Conservation (phyloP, 2,113 vertebrate species). For the Apteryx owenii region DNA sequence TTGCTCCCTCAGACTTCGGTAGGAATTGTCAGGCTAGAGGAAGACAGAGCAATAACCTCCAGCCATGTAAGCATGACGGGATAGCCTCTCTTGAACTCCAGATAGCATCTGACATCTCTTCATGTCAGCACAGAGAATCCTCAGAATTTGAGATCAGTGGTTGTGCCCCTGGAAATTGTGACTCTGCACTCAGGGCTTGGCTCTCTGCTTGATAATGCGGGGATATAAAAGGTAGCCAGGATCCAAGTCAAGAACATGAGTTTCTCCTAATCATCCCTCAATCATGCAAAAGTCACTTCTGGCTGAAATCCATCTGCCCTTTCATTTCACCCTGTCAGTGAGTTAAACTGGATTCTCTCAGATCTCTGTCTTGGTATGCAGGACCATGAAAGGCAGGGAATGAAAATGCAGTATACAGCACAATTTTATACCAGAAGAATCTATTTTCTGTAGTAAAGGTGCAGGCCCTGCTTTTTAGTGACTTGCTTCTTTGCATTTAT, state of each 20-base stretch:
- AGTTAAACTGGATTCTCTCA: neutral
- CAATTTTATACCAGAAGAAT: neutral
- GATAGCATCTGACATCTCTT: neutral
- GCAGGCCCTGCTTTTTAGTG: neutral
- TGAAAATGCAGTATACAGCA: neutral
- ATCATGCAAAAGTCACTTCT: neutral
- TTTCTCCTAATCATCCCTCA: neutral
- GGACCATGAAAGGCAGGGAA: neutral
- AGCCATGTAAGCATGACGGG: neutral
- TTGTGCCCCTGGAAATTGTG: neutral
- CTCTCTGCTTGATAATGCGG: neutral
- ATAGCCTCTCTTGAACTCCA: neutral
- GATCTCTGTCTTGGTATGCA: neutral
- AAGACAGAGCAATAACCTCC: neutral
- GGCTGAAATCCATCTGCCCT: neutral
- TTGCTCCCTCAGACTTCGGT: neutral
- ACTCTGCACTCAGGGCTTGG: neutral
- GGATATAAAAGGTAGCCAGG: neutral
- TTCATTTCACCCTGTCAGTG: neutral
- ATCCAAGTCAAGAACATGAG: neutral
- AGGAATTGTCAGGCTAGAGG: neutral
- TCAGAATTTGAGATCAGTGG: neutral
- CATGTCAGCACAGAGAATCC: neutral
- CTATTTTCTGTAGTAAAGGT: neutral
- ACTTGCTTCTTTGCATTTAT: constrained; percentile 23